Evolutionary conservation across 2,797 vertebrate species (phyloP).

Genomic region (Odontamblyopus lacepedii): DNA sequence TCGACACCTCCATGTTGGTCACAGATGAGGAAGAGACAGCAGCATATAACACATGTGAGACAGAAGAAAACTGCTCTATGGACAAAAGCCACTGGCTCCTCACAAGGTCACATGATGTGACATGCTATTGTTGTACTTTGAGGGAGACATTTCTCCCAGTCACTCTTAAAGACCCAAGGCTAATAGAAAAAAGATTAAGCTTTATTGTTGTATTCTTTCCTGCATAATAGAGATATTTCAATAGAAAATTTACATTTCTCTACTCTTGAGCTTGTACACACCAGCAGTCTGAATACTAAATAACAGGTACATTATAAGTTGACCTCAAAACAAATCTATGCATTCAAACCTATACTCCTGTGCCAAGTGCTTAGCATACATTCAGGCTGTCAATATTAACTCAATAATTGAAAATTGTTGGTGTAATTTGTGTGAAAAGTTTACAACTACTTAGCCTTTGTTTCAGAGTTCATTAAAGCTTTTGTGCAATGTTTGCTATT

Average conservation of each 20-base stretch:
- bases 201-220: slow-evolving; percentile 11
- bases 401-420: neutral
- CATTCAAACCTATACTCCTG: neutral
- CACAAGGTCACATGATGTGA: slow-evolving; percentile 17
- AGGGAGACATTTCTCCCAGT: neutral
- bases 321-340: neutral
- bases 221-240: slow-evolving; percentile 6
- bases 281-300: neutral
- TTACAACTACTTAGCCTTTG: neutral
- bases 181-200: slow-evolving; percentile 3
- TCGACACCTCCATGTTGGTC: slow-evolving; percentile 10
- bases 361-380: slow-evolving; percentile 8
- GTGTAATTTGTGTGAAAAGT: neutral
- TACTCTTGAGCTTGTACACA: slow-evolving; percentile 1
- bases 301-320: slow-evolving; percentile 3
- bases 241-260: slow-evolving; percentile 10
- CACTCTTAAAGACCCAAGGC: neutral
- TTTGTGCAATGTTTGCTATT: neutral
- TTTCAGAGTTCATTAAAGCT: neutral
- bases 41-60: neutral
- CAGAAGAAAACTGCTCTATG: neutral
- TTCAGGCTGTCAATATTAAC: neutral
- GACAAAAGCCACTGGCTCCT: slow-evolving; percentile 24
- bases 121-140: neutral
- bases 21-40: slow-evolving; percentile 24